These are phyloP conservation scores for Macrobrachium nipponense DNA, from an alignment of 1,140 invertebrate genomes.

Conservation along the genomic window DNA sequence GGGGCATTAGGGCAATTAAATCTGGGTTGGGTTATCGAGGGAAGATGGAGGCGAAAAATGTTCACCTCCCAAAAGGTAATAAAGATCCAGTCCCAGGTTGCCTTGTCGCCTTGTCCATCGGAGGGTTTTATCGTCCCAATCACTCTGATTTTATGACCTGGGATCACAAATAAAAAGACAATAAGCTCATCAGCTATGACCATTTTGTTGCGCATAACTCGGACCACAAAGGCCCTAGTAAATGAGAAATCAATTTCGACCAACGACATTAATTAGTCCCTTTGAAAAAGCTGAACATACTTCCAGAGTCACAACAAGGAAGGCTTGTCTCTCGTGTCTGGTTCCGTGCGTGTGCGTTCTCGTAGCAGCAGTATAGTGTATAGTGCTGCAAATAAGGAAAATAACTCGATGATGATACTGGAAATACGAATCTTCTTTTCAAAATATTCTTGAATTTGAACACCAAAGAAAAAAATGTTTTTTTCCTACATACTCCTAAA, in stretches of 20 bases:
- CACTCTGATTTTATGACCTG: background rate
- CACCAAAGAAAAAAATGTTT: too few species aligned
- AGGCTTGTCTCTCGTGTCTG: background rate
- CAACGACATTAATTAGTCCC: conserved; percentile 49
- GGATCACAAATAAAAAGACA: conserved; percentile 18
- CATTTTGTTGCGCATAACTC: conserved; percentile 1
- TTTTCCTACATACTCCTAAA: too few species aligned
- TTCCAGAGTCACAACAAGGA: background rate
- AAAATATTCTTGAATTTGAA: too few species aligned
- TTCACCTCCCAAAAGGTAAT: background rate
- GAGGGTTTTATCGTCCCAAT: background rate
- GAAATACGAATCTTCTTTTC: too few species aligned
- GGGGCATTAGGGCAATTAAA: conserved; percentile 27
- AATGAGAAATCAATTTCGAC: conserved; percentile 49
- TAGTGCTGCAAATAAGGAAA: too few species aligned
- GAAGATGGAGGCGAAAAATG: conserved; percentile 1
- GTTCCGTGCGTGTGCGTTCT: background rate
- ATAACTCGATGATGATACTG: too few species aligned
- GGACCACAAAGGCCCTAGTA: conserved; percentile 16
- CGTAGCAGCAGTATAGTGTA: too few species aligned
- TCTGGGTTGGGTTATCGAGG: background rate
- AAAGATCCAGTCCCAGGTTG: conserved; percentile 3
- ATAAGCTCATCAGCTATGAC: conserved; percentile 9
- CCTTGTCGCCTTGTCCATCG: too few species aligned
- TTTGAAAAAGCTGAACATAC: conserved; percentile 26